These are phyloP conservation scores for Ochropleura plecta DNA, from an alignment of 2,888 invertebrate genomes.

Conservation along the genomic window DNA sequence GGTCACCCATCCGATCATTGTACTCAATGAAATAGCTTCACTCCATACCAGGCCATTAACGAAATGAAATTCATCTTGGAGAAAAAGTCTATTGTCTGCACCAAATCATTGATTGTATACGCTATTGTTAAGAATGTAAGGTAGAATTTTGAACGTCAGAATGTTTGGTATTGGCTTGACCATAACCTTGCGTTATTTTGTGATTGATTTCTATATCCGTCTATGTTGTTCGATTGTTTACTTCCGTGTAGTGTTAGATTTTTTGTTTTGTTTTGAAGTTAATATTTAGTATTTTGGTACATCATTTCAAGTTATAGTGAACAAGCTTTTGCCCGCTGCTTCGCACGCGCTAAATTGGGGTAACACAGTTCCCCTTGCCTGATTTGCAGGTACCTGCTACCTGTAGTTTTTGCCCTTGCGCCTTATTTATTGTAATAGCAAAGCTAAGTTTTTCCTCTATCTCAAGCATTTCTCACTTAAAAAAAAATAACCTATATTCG, in stretches of 20 bases:
- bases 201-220: conserved; percentile 56
- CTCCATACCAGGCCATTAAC: conserved; percentile 28
- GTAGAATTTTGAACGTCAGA: conserved; percentile 16
- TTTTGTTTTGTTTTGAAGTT: conserved; percentile 13
- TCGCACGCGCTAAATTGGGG: no score
- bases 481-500: no score
- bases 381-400: no score
- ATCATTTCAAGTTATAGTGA: no score
- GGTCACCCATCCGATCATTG: conserved; percentile 53
- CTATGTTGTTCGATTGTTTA: conserved; percentile 17
- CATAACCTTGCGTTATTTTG: conserved; percentile 63
- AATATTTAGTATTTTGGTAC: no score
- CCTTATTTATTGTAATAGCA: no score
- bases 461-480: no score
- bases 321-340: no score
- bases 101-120: conserved; percentile 9
- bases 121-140: not conserved
- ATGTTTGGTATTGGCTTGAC: conserved; percentile 49
- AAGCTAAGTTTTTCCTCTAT: no score
- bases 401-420: no score
- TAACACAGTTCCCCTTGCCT: no score
- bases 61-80: conserved; percentile 45
- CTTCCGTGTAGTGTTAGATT: conserved; percentile 19
- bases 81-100: conserved; percentile 35
- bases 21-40: conserved; percentile 54